These are phyloP conservation scores for Parnassius glacialis DNA, from an alignment of 2,888 invertebrate species.

Conservation along the genomic window DNA sequence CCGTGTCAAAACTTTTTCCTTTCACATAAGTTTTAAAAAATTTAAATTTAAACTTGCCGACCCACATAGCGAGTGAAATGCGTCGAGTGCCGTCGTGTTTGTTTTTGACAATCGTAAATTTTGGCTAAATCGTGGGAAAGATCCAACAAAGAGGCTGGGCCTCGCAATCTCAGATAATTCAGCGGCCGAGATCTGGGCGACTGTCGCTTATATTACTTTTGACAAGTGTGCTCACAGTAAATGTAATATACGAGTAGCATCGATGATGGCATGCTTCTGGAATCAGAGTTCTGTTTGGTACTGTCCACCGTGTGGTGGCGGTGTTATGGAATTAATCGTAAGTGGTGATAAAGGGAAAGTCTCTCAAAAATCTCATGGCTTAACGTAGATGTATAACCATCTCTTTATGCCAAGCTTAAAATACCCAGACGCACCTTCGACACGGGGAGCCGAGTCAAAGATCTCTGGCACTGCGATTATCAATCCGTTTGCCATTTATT, in stretches of 20 bases:
- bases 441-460: too few relatives aligned
- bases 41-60: constrained; percentile 44
- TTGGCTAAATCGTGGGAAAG: constrained; percentile 49
- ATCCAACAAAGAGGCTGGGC: constrained; percentile 28
- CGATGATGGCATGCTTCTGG: neutral
- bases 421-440: too few relatives aligned
- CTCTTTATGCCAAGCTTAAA: too few relatives aligned
- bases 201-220: constrained; percentile 1
- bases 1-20: constrained; percentile 30
- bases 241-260: neutral
- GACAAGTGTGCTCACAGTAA: neutral
- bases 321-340: too few relatives aligned
- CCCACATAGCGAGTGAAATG: constrained; percentile 44
- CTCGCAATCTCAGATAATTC: constrained; percentile 5
- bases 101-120: constrained; percentile 52
- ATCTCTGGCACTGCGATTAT: too few relatives aligned
- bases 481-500: too few relatives aligned
- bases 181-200: constrained; percentile 3
- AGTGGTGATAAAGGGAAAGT: too few relatives aligned
- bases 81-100: constrained; percentile 46
- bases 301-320: too few relatives aligned
- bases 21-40: constrained; percentile 43
- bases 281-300: neutral
- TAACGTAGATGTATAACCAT: too few relatives aligned
- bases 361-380: too few relatives aligned